Conservation (phyloP, 2,797 vertebrate genomes). For the Tangara arthus region DNA sequence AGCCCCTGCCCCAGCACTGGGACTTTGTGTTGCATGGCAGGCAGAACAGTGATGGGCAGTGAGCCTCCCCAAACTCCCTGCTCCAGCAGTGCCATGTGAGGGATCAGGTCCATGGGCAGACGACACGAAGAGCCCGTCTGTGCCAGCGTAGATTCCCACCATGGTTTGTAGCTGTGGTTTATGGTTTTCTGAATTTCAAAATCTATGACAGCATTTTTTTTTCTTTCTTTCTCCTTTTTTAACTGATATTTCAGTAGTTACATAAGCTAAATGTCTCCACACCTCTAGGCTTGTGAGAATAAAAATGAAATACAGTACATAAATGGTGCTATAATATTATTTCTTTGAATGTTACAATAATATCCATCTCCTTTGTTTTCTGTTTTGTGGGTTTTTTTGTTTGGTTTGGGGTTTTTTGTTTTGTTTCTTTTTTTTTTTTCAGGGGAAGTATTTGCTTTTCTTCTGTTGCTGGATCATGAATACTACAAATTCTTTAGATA, state of each 20-base stretch:
- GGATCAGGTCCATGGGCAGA: background rate
- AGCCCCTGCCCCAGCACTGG: fast-evolving
- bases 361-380: background rate
- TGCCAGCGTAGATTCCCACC: fast-evolving
- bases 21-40: background rate
- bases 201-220: background rate
- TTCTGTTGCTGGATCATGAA: background rate
- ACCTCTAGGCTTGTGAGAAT: background rate
- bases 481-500: background rate
- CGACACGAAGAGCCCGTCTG: fast-evolving
- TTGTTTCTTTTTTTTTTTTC: background rate
- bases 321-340: background rate
- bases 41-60: background rate
- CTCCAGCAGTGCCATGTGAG: background rate
- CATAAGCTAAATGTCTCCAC: background rate
- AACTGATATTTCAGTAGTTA: background rate
- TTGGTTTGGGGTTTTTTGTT: background rate
- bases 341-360: background rate
- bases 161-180: background rate
- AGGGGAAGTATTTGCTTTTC: fast-evolving
- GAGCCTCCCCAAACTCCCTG: background rate
- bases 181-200: background rate
- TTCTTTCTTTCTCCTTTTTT: background rate
- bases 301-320: background rate
- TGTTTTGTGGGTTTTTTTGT: background rate